These are phyloP conservation scores for Saccostrea echinata DNA, from an alignment of 1,140 invertebrate genomes.

Conservation along the genomic window DNA sequence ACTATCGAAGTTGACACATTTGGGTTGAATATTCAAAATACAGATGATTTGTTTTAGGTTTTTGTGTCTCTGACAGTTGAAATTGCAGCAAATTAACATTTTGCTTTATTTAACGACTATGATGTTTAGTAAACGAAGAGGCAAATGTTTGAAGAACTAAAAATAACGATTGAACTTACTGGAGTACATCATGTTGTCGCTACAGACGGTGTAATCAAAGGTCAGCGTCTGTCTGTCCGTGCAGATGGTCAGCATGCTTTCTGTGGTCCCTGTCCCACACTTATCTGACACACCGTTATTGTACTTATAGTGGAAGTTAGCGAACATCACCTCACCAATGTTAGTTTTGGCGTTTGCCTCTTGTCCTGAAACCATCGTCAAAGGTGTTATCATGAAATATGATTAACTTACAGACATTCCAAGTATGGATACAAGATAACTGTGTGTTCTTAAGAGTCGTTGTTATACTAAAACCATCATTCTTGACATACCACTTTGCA, in stretches of 20 bases:
- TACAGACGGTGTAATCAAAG: not conserved
- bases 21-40: too few relatives aligned
- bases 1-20: too few relatives aligned
- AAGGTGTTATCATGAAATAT: not conserved
- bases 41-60: too few relatives aligned
- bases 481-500: not conserved
- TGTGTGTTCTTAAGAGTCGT: not conserved
- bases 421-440: not conserved
- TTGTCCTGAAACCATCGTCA: not conserved
- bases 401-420: not conserved
- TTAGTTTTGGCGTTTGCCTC: conserved; percentile 6
- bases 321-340: not conserved
- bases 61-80: too few relatives aligned
- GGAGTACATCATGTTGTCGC: conserved; percentile 14
- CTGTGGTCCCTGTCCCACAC: not conserved
- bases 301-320: conserved; percentile 7
- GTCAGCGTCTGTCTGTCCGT: conserved; percentile 13
- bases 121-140: not conserved
- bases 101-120: too few relatives aligned
- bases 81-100: too few relatives aligned
- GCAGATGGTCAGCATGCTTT: conserved; percentile 16
- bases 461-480: not conserved
- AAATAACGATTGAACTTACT: not conserved
- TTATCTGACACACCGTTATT: conserved; percentile 7
- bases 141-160: not conserved